A percentile compares a stretch with the other conserved stretches of the same genome.
phyloP scores from a whole-genome alignment of 2,888 invertebrate species.

The Drosophila ustulata region DNA sequence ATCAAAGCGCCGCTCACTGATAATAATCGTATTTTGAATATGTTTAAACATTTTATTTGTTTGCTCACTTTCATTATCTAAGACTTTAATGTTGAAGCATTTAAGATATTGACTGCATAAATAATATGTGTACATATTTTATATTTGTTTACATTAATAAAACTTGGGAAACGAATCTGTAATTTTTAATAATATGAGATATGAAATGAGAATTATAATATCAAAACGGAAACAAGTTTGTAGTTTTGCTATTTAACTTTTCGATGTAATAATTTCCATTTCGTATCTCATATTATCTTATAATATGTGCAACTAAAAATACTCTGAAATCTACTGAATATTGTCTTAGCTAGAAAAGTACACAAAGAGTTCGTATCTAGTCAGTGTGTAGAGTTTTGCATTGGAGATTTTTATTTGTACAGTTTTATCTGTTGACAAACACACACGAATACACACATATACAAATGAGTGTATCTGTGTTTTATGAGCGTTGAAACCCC shows the following conservation, averaged over 20 bases:
- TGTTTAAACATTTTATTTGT: background rate
- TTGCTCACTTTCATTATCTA: slow-evolving; percentile 11
- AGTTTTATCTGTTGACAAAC: slow-evolving; percentile 4
- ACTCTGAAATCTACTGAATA: too few relatives aligned
- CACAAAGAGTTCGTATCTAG: slow-evolving; percentile 3
- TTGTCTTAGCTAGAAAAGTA: background rate
- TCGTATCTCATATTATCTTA: background rate
- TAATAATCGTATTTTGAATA: background rate
- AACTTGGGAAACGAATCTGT: too few relatives aligned
- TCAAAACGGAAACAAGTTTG: too few relatives aligned
- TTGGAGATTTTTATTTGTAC: slow-evolving; percentile 3
- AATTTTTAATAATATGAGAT: too few relatives aligned
- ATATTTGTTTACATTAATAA: background rate
- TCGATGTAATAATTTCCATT: too few relatives aligned
- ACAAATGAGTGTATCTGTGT: background rate
- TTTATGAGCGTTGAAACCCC: background rate
- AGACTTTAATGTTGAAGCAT: background rate
- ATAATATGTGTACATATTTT: slow-evolving; percentile 2
- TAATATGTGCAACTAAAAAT: too few relatives aligned
- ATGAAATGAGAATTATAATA: too few relatives aligned
- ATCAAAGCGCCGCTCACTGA: slow-evolving; percentile 1
- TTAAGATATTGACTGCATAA: background rate
- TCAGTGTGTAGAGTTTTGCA: background rate
- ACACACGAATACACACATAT: background rate
- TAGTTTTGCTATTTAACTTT: too few relatives aligned